phyloP scores from a whole-genome alignment of 2,113 vertebrate genomes.

The Menidia beryllina region DNA sequence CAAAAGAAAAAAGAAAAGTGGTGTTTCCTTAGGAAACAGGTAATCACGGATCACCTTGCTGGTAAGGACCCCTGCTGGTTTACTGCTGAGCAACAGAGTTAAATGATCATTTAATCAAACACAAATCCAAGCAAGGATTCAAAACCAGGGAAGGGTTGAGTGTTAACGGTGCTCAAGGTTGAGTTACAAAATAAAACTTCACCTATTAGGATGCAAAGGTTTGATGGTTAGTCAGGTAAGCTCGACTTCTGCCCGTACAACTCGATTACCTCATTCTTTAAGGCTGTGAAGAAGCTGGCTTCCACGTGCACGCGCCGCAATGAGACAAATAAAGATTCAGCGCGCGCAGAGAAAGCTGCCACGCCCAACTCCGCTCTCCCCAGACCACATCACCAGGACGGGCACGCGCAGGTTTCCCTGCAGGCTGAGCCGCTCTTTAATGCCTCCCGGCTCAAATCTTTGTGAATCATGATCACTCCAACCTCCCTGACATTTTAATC shows the following conservation, averaged over 20 bases:
- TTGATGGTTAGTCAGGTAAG: too few species aligned
- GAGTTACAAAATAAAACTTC: neutral
- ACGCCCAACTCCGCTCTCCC: constrained; percentile 43
- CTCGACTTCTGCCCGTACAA: neutral
- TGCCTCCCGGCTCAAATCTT: neutral
- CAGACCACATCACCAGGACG: constrained; percentile 18
- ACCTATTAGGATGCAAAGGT: too few species aligned
- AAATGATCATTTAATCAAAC: neutral
- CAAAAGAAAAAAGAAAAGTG: neutral
- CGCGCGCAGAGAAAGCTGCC: constrained; percentile 26
- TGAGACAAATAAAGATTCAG: neutral
- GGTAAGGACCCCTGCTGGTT: neutral
- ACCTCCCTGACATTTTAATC: neutral
- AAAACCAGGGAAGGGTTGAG: neutral
- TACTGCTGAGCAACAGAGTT: neutral
- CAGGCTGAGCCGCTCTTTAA: neutral
- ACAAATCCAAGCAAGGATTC: neutral
- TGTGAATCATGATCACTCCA: neutral
- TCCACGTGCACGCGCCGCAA: constrained; percentile 3
- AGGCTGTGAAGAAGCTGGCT: neutral
- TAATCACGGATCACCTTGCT: constrained; percentile 21
- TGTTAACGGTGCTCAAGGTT: neutral
- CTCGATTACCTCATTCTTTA: neutral
- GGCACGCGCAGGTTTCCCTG: constrained; percentile 10
- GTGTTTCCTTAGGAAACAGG: constrained; percentile 28